These are phyloP conservation scores for Argyrosomus japonicus DNA, from an alignment of 2,113 vertebrate genomes.

Conservation along the genomic window DNA sequence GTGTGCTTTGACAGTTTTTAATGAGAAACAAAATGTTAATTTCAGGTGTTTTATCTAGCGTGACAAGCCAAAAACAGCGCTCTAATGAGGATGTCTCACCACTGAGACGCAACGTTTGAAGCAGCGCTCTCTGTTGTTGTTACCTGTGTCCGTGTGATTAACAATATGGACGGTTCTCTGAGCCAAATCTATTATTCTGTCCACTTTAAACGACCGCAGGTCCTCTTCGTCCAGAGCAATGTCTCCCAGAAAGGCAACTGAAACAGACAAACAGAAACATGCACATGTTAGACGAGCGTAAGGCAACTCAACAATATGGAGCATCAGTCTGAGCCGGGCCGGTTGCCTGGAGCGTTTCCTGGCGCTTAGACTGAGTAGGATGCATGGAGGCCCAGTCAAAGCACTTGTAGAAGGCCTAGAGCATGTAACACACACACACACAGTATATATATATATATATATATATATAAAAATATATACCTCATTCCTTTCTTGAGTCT, in stretches of 20 bases:
- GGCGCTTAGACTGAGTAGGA: slow-evolving; percentile 49
- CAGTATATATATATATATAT: slow-evolving; percentile 19
- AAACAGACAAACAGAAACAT: slow-evolving; percentile 54
- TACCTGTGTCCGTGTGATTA: slow-evolving; percentile 82
- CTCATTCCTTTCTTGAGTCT: slow-evolving; percentile 1
- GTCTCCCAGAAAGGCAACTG: slow-evolving; percentile 95
- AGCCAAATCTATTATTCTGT: slow-evolving; percentile 86
- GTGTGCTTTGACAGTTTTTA: slow-evolving; percentile 21
- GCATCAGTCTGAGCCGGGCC: slow-evolving; percentile 11
- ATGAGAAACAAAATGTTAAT: background rate
- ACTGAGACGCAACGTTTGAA: slow-evolving; percentile 3
- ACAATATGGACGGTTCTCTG: slow-evolving; percentile 78
- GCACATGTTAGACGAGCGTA: slow-evolving; percentile 50
- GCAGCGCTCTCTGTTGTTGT: background rate
- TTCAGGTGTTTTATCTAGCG: background rate
- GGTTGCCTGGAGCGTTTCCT: slow-evolving; percentile 61
- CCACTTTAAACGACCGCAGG: slow-evolving; percentile 89
- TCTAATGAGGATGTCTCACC: slow-evolving; percentile 1
- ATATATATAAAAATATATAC: slow-evolving; percentile 34
- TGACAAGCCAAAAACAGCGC: background rate
- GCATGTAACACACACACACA: slow-evolving; percentile 22
- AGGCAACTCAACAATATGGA: slow-evolving; percentile 17
- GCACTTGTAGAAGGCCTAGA: slow-evolving; percentile 12
- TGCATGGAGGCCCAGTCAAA: slow-evolving; percentile 15
- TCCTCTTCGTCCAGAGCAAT: slow-evolving; percentile 97